Conservation (phyloP, 2,888 invertebrate genomes). For the Drosophila monieri region DNA sequence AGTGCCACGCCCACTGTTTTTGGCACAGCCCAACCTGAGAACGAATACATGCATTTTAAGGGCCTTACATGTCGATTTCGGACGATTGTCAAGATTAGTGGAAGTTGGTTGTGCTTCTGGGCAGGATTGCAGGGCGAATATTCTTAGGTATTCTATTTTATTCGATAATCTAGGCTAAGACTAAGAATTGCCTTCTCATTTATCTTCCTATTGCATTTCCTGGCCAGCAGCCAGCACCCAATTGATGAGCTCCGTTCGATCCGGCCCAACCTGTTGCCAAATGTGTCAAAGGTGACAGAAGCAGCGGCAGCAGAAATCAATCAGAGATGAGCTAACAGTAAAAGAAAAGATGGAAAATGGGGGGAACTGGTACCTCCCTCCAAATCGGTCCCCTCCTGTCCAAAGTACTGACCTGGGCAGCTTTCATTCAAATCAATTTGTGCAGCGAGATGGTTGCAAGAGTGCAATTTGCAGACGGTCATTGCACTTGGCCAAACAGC, state of each 20-base stretch:
- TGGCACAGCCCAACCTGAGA: constrained; percentile 14
- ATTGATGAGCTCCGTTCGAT: constrained; percentile 53
- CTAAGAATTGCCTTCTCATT: background rate
- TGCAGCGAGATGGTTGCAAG: constrained; percentile 17
- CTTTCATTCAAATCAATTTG: constrained; percentile 69
- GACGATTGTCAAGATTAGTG: constrained; percentile 61
- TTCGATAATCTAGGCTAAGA: constrained; percentile 9
- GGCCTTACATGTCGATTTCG: constrained; percentile 75
- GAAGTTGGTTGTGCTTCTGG: constrained; percentile 37
- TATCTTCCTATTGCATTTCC: constrained; percentile 29
- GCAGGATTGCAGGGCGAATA: no score
- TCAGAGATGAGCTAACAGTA: constrained; percentile 72
- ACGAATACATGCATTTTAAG: constrained; percentile 71
- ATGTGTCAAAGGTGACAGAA: constrained; percentile 75
- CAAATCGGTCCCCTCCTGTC: constrained; percentile 18
- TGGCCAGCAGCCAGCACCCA: constrained; percentile 20
- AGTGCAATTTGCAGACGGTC: constrained; percentile 55
- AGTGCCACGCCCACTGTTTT: constrained; percentile 58
- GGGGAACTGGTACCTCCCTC: constrained; percentile 15
- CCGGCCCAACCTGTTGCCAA: constrained; percentile 59
- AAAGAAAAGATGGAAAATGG: constrained; percentile 48
- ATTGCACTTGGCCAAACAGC: constrained; percentile 68
- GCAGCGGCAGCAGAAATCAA: constrained; percentile 64
- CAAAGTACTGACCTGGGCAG: constrained; percentile 15
- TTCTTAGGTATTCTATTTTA: background rate